phyloP scores from a whole-genome alignment of 2,888 invertebrate species.

The Pasiphila rectangulata region DNA sequence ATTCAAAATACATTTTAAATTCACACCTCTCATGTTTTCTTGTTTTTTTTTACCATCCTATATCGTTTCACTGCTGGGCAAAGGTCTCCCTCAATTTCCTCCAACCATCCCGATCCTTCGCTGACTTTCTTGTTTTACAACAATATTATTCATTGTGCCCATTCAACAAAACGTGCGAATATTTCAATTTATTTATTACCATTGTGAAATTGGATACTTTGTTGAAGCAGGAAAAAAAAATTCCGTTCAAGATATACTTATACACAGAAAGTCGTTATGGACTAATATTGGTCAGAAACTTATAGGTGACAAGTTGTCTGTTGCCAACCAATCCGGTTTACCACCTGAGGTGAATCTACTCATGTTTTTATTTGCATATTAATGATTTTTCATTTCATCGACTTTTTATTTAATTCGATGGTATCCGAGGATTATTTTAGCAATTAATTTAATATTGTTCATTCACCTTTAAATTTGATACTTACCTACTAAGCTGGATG shows the following conservation, averaged over 20 bases:
- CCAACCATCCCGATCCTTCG: too few species aligned
- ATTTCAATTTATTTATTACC: conserved; percentile 4
- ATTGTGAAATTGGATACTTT: conserved; percentile 9
- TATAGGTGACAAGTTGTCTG: conserved; percentile 71
- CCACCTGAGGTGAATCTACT: conserved; percentile 69
- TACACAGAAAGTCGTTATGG: conserved; percentile 51
- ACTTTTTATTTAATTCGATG: conserved; percentile 52
- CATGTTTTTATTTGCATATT: conserved; percentile 66
- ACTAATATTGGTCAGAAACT: conserved; percentile 44
- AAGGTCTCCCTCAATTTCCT: too few species aligned
- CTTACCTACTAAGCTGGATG: too few species aligned
- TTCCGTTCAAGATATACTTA: conserved; percentile 31
- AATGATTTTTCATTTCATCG: conserved; percentile 59
- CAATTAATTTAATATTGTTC: conserved; percentile 35
- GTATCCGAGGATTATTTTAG: conserved; percentile 36
- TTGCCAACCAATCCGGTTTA: conserved; percentile 72
- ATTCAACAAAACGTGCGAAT: conserved; percentile 7
- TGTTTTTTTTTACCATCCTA: too few species aligned
- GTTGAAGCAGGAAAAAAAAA: conserved; percentile 26
- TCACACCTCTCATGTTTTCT: background rate
- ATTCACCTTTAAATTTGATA: conserved; percentile 13
- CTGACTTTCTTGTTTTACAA: conserved; percentile 2
- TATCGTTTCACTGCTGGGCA: too few species aligned
- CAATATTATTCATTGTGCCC: background rate
- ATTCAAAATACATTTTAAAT: too few species aligned